A percentile compares a stretch with the other conserved stretches of the same genome.
Evolutionary conservation across 1,140 invertebrate genomes (phyloP).

Genomic region (Leptoteleia sp.): DNA sequence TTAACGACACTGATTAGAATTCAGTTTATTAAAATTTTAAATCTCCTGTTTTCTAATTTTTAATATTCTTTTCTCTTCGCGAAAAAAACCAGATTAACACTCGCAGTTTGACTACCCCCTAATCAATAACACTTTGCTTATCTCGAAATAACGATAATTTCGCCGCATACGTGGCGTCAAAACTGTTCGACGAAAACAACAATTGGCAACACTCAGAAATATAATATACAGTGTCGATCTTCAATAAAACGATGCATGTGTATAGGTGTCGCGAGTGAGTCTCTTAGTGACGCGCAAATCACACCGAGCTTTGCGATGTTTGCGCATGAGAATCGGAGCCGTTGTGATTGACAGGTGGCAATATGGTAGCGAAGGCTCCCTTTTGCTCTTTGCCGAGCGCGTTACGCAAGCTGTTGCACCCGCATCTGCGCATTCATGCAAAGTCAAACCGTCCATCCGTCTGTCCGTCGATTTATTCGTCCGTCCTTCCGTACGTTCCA

Average conservation of each 20-base stretch:
- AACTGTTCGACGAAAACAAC: background rate
- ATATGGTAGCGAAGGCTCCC: conserved; percentile 75
- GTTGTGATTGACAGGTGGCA: conserved; percentile 81
- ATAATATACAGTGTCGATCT: conserved; percentile 48
- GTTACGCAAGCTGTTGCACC: conserved; percentile 82
- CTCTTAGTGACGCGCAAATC: conserved; percentile 68
- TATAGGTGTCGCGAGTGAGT: conserved; percentile 59
- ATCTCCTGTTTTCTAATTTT: no score
- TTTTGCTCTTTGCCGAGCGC: conserved; percentile 79
- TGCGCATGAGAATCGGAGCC: conserved; percentile 69
- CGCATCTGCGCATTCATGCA: conserved; percentile 82
- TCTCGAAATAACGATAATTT: no score
- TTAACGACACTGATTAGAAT: no score
- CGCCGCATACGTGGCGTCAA: no score
- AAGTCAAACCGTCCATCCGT: conserved; percentile 79
- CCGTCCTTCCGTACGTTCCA: conserved; percentile 72
- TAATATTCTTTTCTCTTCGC: no score
- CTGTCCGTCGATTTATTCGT: conserved; percentile 73
- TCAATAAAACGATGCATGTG: conserved; percentile 31
- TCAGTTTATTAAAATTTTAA: no score
- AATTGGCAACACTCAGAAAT: conserved; percentile 24
- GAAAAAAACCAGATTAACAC: no score
- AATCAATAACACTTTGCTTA: no score
- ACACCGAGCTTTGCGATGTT: conserved; percentile 59
- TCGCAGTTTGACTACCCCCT: no score